Evolutionary conservation across 2,888 invertebrate species (phyloP), one percentile per base, ranked within the genome.

Genomic region (Anagyrus pseudococci): DNA sequence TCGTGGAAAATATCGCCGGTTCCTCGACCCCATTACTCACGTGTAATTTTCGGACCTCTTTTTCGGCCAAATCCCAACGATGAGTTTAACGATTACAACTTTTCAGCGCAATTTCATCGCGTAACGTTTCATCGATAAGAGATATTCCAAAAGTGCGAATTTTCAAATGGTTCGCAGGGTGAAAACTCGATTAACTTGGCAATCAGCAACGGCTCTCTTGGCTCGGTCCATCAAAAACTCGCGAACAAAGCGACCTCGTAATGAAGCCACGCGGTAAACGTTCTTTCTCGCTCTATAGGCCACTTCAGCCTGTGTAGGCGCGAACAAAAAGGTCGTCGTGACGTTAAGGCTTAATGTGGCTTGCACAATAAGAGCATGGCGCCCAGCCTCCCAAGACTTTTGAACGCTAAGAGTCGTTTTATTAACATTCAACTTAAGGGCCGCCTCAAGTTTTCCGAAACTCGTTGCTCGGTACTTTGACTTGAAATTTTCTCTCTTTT

Each of bases 401-500:
- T 26, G 52, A n/a, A 23, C 44, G 23, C 43, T 37, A 40, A 33
- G n/a, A 10, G 15, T n/a, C 23, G 53, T 59, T 59, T 54, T 54
- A 59, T 59, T 59, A 53, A 54, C 49, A 48, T 58, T 52, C 52
- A 41, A n/a, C n/a, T n/a, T n/a, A n/a, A 48, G 17, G 40, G 37
- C 26, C 26, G 15, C 37, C 33, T 33, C 33, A 54, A 53, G 37
- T 59, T 54, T 59, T 26, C 25, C 37, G 23, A 8, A 41, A 59
- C 40, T 41, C 59, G 46, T 47, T 46, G 46, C 46, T 43, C 49
- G 22, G n/a, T 53, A n/a, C 15, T 17, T 29, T n/a, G n/a, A n/a
- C 25, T 53, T 41, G 25, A 2, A 22, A 40, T 10, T 8, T 7
- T 50, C 22, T 10, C 43, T 41, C 10, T 44, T 56, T 48, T 53